Conservation (phyloP, 2,888 invertebrate genomes). For the Cosmia pyralina region DNA sequence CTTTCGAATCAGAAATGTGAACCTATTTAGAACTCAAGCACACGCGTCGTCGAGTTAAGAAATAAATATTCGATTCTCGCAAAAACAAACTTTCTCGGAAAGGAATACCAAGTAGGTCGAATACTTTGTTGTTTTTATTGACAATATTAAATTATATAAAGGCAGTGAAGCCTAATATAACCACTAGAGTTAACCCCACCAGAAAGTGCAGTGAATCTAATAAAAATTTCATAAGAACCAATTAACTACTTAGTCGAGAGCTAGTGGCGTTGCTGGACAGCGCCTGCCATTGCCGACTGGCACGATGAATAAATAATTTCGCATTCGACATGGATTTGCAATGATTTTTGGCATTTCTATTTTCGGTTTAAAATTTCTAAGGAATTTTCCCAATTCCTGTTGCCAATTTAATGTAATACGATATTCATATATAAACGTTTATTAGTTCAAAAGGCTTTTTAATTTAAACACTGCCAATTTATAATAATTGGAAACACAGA, state of each 20-base stretch:
- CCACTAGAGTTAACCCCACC: slow-evolving; percentile 8
- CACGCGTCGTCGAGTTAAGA: slow-evolving; percentile 55
- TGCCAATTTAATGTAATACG: slow-evolving; percentile 19
- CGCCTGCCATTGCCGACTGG: slow-evolving; percentile 63
- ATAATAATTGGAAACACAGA: slow-evolving; percentile 26
- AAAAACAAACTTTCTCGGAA: slow-evolving; percentile 23
- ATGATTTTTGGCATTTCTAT: slow-evolving; percentile 46
- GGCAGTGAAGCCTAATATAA: background rate
- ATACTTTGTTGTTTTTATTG: slow-evolving; percentile 40
- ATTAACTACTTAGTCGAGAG: slow-evolving; percentile 69
- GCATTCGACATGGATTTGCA: slow-evolving; percentile 53
- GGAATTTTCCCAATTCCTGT: slow-evolving; percentile 23
- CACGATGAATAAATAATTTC: slow-evolving; percentile 71
- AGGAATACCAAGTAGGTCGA: slow-evolving; percentile 45
- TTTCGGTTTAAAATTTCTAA: slow-evolving; percentile 35
- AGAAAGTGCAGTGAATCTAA: slow-evolving; percentile 58
- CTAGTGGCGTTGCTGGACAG: slow-evolving; percentile 58
- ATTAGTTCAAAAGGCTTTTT: slow-evolving; percentile 6
- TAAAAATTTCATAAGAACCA: slow-evolving; percentile 75
- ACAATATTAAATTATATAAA: slow-evolving; percentile 17
- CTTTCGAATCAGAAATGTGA: slow-evolving; percentile 78
- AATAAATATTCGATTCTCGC: slow-evolving; percentile 62
- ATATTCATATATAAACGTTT: slow-evolving; percentile 4
- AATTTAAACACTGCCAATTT: slow-evolving; percentile 31
- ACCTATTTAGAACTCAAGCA: slow-evolving; percentile 78